Percentiles rank a stretch among this genome's conserved stretches.
Evolutionary conservation across 2,888 invertebrate genomes (phyloP).

Genomic region (Hypsopygia costalis): DNA sequence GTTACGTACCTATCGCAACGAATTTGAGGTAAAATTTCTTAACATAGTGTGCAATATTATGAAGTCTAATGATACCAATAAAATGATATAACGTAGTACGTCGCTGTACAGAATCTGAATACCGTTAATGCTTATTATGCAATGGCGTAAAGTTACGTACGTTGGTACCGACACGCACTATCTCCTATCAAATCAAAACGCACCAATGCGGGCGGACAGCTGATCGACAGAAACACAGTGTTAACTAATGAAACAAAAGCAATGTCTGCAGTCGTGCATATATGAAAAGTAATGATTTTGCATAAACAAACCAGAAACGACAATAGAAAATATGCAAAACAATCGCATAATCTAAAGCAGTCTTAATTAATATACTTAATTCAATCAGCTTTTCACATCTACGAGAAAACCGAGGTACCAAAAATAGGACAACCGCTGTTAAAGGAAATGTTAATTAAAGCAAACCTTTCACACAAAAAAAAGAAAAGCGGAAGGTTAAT

Average conservation of each 20-base stretch:
- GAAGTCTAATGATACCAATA: constrained; percentile 39
- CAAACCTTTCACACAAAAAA: constrained; percentile 12
- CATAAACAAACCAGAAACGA: constrained; percentile 16
- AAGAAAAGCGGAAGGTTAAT: constrained; percentile 26
- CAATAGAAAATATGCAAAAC: constrained; percentile 6
- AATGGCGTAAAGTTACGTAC: constrained; percentile 49
- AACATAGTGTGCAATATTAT: constrained; percentile 1
- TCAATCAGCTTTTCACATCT: not conserved
- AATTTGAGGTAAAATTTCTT: not conserved
- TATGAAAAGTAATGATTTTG: not conserved
- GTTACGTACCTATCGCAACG: no score
- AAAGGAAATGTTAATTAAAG: constrained; percentile 28
- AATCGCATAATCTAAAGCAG: not conserved
- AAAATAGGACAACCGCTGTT: not conserved
- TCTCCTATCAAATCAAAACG: constrained; percentile 64
- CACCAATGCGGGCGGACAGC: constrained; percentile 59
- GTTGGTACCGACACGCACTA: constrained; percentile 55
- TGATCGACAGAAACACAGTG: constrained; percentile 40
- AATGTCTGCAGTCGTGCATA: not conserved
- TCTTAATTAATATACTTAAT: not conserved
- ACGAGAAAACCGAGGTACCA: not conserved
- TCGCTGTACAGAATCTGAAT: constrained; percentile 35
- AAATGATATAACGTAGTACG: constrained; percentile 43
- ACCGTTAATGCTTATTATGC: constrained; percentile 44
- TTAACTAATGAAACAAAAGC: not conserved